Conservation (phyloP, 2,797 vertebrate genomes). For the Phylloscopus collybita region DNA sequence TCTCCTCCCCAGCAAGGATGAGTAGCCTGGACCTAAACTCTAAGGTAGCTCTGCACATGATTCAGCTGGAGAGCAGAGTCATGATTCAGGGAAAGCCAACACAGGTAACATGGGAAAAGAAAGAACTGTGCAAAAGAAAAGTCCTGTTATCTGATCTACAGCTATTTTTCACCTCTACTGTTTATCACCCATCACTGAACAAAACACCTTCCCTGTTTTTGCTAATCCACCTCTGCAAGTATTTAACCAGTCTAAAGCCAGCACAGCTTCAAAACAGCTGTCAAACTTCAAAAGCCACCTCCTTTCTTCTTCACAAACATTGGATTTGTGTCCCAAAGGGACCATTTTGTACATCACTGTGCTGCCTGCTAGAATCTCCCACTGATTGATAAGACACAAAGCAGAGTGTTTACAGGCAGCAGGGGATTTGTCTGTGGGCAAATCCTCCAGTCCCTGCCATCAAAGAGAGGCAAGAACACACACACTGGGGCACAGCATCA, state of each 20-base stretch:
- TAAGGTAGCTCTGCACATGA: background rate
- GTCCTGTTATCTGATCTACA: background rate
- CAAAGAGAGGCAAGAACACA: background rate
- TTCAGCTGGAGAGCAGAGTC: background rate
- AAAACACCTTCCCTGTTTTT: background rate
- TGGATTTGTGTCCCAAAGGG: background rate
- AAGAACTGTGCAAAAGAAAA: background rate
- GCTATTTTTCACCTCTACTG: background rate
- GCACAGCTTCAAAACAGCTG: conserved; percentile 11
- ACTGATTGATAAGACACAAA: background rate
- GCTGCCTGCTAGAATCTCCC: background rate
- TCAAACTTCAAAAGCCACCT: background rate
- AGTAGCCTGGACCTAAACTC: background rate
- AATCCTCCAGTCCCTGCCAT: background rate
- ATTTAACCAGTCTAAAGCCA: background rate
- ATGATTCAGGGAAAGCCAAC: background rate
- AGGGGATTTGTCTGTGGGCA: background rate
- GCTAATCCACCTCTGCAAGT: conserved; percentile 11
- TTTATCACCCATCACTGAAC: background rate
- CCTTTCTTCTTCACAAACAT: background rate
- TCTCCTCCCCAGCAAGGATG: background rate
- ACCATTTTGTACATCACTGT: background rate
- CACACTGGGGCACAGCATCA: background rate
- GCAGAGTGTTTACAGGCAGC: background rate
- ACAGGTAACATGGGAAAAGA: background rate